These are phyloP conservation scores for Sebastiscus albofasciatus DNA, from an alignment of 2,797 vertebrate species.

Conservation along the genomic window DNA sequence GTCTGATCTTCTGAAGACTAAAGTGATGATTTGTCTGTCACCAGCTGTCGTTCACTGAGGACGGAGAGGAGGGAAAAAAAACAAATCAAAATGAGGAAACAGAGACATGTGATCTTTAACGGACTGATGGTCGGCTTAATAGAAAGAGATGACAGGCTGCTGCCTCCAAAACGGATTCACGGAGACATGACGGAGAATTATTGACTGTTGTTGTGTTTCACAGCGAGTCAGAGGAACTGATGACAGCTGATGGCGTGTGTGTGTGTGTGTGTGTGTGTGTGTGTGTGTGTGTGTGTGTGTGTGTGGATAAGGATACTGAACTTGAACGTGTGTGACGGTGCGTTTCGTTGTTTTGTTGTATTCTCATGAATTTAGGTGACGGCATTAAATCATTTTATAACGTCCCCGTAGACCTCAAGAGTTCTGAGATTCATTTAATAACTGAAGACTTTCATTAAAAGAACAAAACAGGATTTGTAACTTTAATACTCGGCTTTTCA, in stretches of 20 bases:
- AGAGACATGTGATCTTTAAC: conserved; percentile 49
- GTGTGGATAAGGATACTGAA: neutral
- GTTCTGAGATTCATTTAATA: neutral
- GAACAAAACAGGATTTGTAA: neutral
- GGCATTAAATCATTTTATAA: neutral
- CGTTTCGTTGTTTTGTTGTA: neutral
- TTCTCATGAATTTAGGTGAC: neutral
- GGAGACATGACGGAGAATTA: conserved; percentile 41
- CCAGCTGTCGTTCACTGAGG: neutral
- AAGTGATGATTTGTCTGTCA: conserved; percentile 18
- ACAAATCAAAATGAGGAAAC: conserved; percentile 13
- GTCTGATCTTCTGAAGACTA: neutral
- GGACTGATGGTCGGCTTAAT: conserved; percentile 39
- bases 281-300: neutral
- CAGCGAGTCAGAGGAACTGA: conserved; percentile 21
- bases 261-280: conserved; percentile 1
- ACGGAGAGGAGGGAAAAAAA: neutral
- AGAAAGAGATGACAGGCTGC: conserved; percentile 45
- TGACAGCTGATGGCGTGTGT: conserved; percentile 24
- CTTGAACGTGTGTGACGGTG: neutral
- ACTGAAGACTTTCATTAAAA: neutral
- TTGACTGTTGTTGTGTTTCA: conserved; percentile 56
- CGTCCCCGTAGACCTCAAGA: too few relatives aligned
- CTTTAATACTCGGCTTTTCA: neutral
- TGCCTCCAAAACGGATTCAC: conserved; percentile 26